Evolutionary conservation across 2,113 vertebrate genomes (phyloP), one percentile per base, ranked within the genome.

Genomic region (Ictalurus furcatus): DNA sequence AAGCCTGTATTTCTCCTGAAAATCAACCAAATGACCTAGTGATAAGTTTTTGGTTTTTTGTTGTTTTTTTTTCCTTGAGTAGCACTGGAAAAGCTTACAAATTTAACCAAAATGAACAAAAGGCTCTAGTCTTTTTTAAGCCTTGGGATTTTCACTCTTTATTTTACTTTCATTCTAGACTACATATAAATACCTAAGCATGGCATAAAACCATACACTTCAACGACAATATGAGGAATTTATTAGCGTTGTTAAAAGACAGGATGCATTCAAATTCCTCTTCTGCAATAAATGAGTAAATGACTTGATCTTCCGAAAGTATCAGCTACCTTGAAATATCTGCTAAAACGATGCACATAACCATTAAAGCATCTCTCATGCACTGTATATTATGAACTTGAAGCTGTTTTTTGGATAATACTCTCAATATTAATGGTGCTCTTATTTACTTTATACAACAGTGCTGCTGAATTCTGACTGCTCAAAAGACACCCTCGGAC

Each of bases 81-180:
- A 25, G 25, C 17, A 84, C 25, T 37, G n/a, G 25, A 86, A 88
- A 7, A 58, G 56, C 44, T 83, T 88, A 84, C 81, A 84, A 84
- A 52, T 59, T 40, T 30, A 78, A 52, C 28, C 76, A 76, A 65
- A 17, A 88, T 61, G 34, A 17, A 71, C 40, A 34, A 80, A 80
- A 89, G 25, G n/a, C 71, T 65, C 30, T 52, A 67, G 4, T 84
- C 48, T 37, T 76, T n/a, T 87, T 85, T 54, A 52, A 34, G 52
- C 17, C 37, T 54, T 54, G 25, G 30, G 25, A 59, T 67, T 67
- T 25, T 34, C 14, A 3, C 30, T 17, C 17, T 76, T 28, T 28
- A 11, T 11, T 21, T 82, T n/a, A 30, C 19, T 13, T 69, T 85
- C 25, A 12, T 25, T 28, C 54, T 23, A n/a, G 4, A 58, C 84